Base-by-base conservation (phyloP, 1,140 invertebrate genomes). In the Phenacoccus solenopsis region DNA sequence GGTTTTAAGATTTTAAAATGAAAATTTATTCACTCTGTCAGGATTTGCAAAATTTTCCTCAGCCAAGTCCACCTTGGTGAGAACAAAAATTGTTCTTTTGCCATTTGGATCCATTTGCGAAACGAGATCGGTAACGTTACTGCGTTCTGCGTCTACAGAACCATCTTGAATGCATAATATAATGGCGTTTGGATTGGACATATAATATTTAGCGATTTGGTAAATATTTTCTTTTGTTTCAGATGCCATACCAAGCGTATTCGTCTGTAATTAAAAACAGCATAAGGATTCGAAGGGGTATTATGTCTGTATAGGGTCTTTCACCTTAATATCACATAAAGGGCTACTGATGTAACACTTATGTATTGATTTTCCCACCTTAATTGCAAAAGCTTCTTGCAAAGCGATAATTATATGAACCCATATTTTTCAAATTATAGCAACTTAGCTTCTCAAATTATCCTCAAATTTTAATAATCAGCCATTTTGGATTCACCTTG, bases 181-280 rank as follows among this genome's bases (percentile, higher is more conserved):
- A 72, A 99, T 99, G 0, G 97, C 93, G 79, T 99, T 99, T 1
- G 97, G 97, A 82, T 99, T 99, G 75, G 93, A 95, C 96, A 99
- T 98, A 78, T 96, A 94, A 67, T 87, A 84, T 76, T 89, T 87
- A 12, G 89, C 93, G 88, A 95, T 96, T 74, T 88, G 84, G 75
- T 86, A 87, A 74, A 99, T 99, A 0, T 91, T 88, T 72, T 98
- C 94, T 69, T 91, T 85, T 0, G 97, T 99, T 76, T 98, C 94
- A 24, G 88, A 81, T 12, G 95, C 94, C 96, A 99, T 98, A 72
- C 95, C 94, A 69, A 90, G 88, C 0, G 98, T 99, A 76, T 64
- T 64, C 16, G 59, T 64, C 59, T 64, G 21, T 16, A 64, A 64
- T 13, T 24, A 20, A 25, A 64, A n/a, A n/a, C n/a, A n/a, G n/a